Evolutionary conservation across 1,140 invertebrate species (phyloP).

Genomic region (Popillia japonica): DNA sequence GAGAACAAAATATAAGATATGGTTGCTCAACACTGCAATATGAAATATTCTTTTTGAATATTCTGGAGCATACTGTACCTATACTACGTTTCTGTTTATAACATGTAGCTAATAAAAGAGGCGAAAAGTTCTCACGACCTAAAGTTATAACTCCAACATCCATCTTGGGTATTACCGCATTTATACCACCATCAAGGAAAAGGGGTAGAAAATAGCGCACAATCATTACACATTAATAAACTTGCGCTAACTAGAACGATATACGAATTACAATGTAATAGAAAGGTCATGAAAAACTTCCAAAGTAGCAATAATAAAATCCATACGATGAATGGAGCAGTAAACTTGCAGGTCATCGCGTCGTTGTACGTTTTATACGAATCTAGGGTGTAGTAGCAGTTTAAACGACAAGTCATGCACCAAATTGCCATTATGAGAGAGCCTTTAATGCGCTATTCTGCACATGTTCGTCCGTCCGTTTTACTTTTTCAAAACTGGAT

Average conservation of each 20-base stretch:
- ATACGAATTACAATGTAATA: conserved; percentile 4
- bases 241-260: neutral
- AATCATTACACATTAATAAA: neutral
- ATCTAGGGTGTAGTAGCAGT: neutral
- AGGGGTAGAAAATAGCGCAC: neutral
- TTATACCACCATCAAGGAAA: neutral
- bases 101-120: neutral
- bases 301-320: conserved; percentile 1
- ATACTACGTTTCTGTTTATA: too few relatives aligned
- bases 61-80: too few relatives aligned
- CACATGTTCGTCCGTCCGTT: neutral
- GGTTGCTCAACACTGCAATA: too few relatives aligned
- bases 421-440: neutral
- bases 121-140: neutral
- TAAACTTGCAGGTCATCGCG: neutral
- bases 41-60: too few relatives aligned
- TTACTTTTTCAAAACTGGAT: neutral
- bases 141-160: neutral
- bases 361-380: neutral
- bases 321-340: neutral
- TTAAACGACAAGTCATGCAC: conserved; percentile 10
- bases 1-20: too few relatives aligned
- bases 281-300: neutral
- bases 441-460: neutral
- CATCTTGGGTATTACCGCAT: neutral